Evolutionary conservation across 2,113 vertebrate species (phyloP).

Genomic region (Microtus pennsylvanicus): DNA sequence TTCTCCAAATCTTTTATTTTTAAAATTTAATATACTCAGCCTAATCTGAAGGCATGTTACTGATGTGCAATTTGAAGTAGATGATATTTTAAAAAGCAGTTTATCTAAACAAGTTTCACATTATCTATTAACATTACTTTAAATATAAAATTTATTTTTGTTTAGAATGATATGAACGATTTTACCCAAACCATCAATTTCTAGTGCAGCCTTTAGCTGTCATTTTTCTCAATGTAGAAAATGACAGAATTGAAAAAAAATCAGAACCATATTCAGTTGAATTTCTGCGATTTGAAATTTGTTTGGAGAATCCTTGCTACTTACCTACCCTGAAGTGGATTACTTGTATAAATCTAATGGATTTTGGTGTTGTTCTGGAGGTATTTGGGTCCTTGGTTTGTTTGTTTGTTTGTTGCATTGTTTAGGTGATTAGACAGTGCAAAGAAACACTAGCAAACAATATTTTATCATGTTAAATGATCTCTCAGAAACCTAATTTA

Average conservation of each 20-base stretch:
- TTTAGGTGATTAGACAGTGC: conserved; percentile 41
- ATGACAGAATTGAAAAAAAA: background rate
- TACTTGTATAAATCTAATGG: background rate
- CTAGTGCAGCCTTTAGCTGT: background rate
- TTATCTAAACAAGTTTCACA: background rate
- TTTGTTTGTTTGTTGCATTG: background rate
- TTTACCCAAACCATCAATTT: conserved; percentile 34
- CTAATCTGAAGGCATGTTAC: conserved; percentile 6
- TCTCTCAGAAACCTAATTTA: conserved; percentile 7
- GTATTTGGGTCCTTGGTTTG: background rate
- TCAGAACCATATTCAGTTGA: background rate
- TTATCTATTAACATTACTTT: conserved; percentile 25
- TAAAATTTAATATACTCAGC: background rate
- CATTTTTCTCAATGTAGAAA: conserved; percentile 47
- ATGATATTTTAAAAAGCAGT: conserved; percentile 11
- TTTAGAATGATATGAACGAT: conserved; percentile 41
- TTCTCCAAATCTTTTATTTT: background rate
- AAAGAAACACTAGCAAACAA: conserved; percentile 5
- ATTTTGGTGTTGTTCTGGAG: background rate
- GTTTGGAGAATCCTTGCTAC: background rate
- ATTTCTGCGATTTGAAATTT: background rate
- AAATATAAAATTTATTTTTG: conserved; percentile 49
- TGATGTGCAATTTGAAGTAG: background rate
- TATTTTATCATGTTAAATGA: background rate
- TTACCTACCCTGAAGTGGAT: background rate